These are phyloP conservation scores for Poecilia velifera DNA, from an alignment of 2,797 vertebrate genomes.

Conservation along the genomic window DNA sequence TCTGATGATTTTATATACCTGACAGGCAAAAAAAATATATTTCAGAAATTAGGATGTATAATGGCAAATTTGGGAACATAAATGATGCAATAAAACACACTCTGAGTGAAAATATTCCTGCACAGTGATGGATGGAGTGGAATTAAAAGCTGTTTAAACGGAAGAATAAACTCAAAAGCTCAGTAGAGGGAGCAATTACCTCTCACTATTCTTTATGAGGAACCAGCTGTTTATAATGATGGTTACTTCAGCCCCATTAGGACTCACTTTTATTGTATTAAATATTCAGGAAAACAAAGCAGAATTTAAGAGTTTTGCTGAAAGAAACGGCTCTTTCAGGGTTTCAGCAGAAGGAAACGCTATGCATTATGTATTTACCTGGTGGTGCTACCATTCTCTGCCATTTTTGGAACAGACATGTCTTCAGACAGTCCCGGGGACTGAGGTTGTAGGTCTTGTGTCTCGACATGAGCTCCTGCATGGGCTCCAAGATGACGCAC, in stretches of 20 bases:
- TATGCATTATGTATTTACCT: slow-evolving; percentile 80
- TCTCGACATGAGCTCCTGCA: slow-evolving; percentile 99
- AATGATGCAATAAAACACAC: slow-evolving; percentile 65
- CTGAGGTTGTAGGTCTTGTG: slow-evolving; percentile 99
- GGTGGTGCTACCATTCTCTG: slow-evolving; percentile 99
- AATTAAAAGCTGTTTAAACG: slow-evolving; percentile 34
- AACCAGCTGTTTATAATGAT: slow-evolving; percentile 12
- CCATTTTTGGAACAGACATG: slow-evolving; percentile 99
- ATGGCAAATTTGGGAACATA: slow-evolving; percentile 64
- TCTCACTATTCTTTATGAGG: slow-evolving; percentile 6
- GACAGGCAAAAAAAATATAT: slow-evolving; percentile 60
- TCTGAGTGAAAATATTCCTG: slow-evolving; percentile 37
- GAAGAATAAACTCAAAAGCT: slow-evolving; percentile 26
- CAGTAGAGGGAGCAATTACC: slow-evolving; percentile 17
- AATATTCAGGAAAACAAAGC: not conserved
- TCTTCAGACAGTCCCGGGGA: slow-evolving; percentile 98
- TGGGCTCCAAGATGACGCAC: slow-evolving; percentile 99
- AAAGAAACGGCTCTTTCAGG: not conserved
- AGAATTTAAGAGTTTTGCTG: not conserved
- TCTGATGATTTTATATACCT: slow-evolving; percentile 72
- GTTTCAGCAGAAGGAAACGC: not conserved
- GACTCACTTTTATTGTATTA: slow-evolving; percentile 5
- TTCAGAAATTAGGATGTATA: slow-evolving; percentile 66
- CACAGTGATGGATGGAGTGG: slow-evolving; percentile 41
- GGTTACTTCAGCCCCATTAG: not conserved